Conservation (phyloP, 2,797 vertebrate species). For the Aphelocoma californica region DNA sequence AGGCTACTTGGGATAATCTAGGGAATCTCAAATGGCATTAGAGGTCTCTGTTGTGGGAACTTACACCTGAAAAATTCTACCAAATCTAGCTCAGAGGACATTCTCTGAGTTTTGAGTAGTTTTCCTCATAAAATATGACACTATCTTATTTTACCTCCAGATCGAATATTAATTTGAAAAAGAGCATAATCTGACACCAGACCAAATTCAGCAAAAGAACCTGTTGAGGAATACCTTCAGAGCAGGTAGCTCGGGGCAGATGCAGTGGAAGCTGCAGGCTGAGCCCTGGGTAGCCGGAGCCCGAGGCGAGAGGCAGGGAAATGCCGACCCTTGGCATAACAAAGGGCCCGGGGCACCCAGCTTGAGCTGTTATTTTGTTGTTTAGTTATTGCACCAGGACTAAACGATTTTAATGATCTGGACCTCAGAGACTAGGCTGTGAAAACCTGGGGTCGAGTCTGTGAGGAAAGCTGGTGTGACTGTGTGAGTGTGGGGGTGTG, state of each 20-base stretch:
- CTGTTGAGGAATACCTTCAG: neutral
- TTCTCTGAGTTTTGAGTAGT: neutral
- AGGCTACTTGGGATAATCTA: neutral
- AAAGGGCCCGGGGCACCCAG: neutral
- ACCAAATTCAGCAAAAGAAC: neutral
- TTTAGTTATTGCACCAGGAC: neutral
- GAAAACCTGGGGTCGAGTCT: fast-evolving
- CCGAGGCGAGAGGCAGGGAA: fast-evolving
- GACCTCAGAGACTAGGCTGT: neutral
- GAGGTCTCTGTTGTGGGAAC: neutral
- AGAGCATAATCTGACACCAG: neutral
- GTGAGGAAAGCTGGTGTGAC: neutral
- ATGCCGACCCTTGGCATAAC: too few relatives aligned
- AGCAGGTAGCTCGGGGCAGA: fast-evolving
- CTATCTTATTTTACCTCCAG: neutral
- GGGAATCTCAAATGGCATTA: neutral
- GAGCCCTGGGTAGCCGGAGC: fast-evolving
- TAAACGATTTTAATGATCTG: neutral
- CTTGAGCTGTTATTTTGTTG: neutral
- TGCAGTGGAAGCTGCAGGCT: neutral
- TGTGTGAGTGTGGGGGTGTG: too few relatives aligned
- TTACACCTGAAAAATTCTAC: neutral
- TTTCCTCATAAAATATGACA: neutral
- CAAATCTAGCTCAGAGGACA: neutral
- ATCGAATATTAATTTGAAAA: neutral